phyloP scores from a whole-genome alignment of 2,113 vertebrate species.

The Physeter macrocephalus region DNA sequence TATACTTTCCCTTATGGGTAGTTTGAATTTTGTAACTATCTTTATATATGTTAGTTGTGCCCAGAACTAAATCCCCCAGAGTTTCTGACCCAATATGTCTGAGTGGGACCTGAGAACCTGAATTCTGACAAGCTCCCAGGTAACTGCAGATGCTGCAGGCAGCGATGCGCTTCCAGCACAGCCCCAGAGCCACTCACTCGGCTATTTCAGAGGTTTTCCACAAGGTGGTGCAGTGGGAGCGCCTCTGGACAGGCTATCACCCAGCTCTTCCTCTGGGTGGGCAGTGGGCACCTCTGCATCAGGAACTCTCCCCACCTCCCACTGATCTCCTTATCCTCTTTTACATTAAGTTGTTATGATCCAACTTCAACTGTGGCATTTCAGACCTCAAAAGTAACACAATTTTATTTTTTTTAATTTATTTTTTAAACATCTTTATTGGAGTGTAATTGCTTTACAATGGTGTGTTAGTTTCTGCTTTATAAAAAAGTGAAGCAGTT shows the following conservation, averaged over 20 bases:
- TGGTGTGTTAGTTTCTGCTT: too few species aligned
- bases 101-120: not conserved
- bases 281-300: not conserved
- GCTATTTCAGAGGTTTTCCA: not conserved
- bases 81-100: not conserved
- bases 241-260: accelerated
- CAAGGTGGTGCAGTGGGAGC: not conserved
- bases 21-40: not conserved
- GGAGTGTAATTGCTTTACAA: too few species aligned
- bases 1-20: not conserved
- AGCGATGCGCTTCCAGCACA: not conserved
- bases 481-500: too few species aligned
- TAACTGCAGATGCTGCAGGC: not conserved
- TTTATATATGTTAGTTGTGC: not conserved
- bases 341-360: not conserved
- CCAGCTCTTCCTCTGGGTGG: not conserved
- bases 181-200: not conserved
- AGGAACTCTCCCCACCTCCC: too few species aligned
- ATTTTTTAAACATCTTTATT: too few species aligned
- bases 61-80: not conserved
- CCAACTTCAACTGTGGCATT: not conserved
- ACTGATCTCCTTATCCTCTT: not conserved
- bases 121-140: not conserved
- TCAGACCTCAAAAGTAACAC: not conserved
- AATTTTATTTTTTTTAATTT: not conserved